Percentiles rank a stretch among this genome's conserved stretches.
Conservation (phyloP, 2,888 invertebrate genomes). For the Serripes groenlandicus region DNA sequence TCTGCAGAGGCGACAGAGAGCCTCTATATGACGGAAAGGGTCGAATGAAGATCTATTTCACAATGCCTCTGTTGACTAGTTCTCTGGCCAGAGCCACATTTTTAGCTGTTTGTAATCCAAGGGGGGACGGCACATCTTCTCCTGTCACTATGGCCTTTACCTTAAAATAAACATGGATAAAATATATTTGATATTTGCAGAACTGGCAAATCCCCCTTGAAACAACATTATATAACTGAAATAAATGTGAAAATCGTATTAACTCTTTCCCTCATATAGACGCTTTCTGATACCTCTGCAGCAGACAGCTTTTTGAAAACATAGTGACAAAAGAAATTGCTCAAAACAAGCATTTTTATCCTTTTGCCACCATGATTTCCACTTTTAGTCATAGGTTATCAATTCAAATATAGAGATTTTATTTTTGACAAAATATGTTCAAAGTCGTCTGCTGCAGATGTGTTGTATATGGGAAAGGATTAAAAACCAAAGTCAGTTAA, state of each 20-base stretch:
- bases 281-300: not conserved
- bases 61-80: constrained; percentile 71
- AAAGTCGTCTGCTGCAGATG: no score
- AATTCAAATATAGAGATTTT: no score
- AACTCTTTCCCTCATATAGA: not conserved
- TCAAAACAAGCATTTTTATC: not conserved
- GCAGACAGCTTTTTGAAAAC: no score
- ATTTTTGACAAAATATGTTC: no score
- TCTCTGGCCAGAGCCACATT: constrained; percentile 85
- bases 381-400: no score
- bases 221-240: not conserved
- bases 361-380: no score
- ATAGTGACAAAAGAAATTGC: not conserved
- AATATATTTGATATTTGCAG: not conserved
- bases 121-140: constrained; percentile 93
- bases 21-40: no score
- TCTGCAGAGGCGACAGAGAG: no score
- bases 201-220: not conserved
- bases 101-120: constrained; percentile 95
- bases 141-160: constrained; percentile 95
- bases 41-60: constrained; percentile 42
- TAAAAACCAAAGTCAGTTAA: no score
- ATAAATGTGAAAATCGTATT: not conserved
- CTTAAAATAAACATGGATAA: constrained; percentile 77
- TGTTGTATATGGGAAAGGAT: no score